Evolutionary conservation across 2,888 invertebrate species (phyloP), one percentile per base, ranked within the genome.

Genomic region (Trachelus troglodyta): DNA sequence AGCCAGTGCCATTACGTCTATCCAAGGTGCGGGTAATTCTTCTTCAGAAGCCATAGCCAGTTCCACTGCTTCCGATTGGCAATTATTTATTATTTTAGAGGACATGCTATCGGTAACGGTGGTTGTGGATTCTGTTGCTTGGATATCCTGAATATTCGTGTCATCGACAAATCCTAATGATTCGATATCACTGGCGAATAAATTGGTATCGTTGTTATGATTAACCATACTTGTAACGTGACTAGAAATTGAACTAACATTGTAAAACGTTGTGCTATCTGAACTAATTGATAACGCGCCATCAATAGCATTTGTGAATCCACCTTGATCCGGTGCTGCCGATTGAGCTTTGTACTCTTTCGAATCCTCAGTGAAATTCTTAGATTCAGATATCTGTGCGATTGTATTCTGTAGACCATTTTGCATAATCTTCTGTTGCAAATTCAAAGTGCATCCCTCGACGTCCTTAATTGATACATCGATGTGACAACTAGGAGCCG

Each of bases 21-120:
- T 93, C 96, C 96, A 96, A 0, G 95, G 94, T 0, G 95, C 94
- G 80, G 96, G 95, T 69, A 95, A 92, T 90, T 96, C 96, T 82
- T 96, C 94, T 87, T 96, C 96, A 68, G 95, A 95, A 0, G 96
- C 96, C 84, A 95, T 92, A 4, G 96, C 95, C 84, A 96, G 91
- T 86, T 96, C 95, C 84, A 96, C 93, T 0, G 96, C 96, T 91
- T 94, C 94, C 1, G 93, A 93, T 74, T 92, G 84, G 35, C 76
- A 77, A 75, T 75, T 83, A n/a, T 76, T 82, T 23, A 73, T 68
- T 12, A 69, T 34, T 1, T 71, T 12, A 69, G 12, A n/a, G 34
- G 74, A 30, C n/a, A 23, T 74, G 31, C 4, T 12, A 35, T 33
- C 34, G 15, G 30, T 33, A 4, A 74, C 34, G 23, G 33, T 23